phyloP scores from a whole-genome alignment of 2,797 vertebrate genomes.

The Sebastes nivosus region DNA sequence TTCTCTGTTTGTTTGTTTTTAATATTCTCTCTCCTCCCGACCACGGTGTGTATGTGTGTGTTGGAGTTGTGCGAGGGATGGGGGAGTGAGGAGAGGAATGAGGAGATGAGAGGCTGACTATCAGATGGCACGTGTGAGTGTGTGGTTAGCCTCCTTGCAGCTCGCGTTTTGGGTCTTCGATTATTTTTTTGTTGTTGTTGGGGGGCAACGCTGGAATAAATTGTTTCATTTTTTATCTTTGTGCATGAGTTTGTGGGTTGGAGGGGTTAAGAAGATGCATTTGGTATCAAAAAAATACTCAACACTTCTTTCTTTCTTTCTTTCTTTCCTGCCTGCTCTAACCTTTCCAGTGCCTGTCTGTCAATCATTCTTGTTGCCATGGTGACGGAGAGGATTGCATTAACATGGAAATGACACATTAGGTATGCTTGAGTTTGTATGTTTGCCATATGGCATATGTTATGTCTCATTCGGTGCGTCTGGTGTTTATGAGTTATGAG shows the following conservation, averaged over 20 bases:
- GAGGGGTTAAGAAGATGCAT: constrained; percentile 53
- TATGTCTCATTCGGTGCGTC: constrained; percentile 48
- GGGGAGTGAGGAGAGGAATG: constrained; percentile 31
- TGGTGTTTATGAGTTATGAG: constrained; percentile 52
- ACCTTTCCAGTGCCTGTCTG: constrained; percentile 39
- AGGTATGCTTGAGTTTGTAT: constrained; percentile 83
- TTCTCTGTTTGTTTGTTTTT: constrained; percentile 87
- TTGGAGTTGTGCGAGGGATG: constrained; percentile 2
- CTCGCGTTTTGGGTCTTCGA: constrained; percentile 45
- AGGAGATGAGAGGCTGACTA: constrained; percentile 65
- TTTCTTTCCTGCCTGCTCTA: constrained; percentile 35
- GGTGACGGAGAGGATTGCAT: constrained; percentile 77
- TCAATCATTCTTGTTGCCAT: constrained; percentile 86
- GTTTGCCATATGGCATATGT: constrained; percentile 72
- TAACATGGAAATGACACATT: constrained; percentile 89
- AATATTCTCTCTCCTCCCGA: constrained; percentile 76
- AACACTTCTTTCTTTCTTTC: constrained; percentile 40
- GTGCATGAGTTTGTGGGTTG: constrained; percentile 20
- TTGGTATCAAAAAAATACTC: constrained; percentile 38
- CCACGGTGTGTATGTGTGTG: constrained; percentile 18
- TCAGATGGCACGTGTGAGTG: constrained; percentile 68
- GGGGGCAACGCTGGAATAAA: constrained; percentile 34
- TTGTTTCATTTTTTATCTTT: constrained; percentile 63
- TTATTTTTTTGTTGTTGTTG: constrained; percentile 34
- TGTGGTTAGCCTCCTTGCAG: constrained; percentile 52